A percentile compares a stretch with the other conserved stretches of the same genome.
phyloP scores from a whole-genome alignment of 2,113 vertebrate species.

The Phocoena phocoena region DNA sequence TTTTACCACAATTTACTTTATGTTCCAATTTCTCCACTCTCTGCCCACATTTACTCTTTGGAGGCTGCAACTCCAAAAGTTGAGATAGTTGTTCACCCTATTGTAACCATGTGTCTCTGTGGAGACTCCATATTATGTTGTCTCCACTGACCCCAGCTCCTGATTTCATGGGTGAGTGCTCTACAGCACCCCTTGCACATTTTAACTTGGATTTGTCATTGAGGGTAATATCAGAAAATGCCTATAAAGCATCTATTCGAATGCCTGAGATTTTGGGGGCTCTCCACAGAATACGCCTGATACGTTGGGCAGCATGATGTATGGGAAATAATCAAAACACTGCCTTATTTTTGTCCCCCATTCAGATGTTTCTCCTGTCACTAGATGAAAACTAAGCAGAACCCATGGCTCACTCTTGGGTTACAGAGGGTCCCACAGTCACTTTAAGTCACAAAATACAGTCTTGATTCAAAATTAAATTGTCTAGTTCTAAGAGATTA shows the following conservation, averaged over 20 bases:
- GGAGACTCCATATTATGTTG: background rate
- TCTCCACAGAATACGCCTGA: background rate
- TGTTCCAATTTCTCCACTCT: background rate
- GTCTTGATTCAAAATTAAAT: background rate
- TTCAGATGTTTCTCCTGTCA: background rate
- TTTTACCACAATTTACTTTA: background rate
- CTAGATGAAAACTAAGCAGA: background rate
- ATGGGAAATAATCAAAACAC: background rate
- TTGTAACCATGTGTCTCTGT: background rate
- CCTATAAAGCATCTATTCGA: background rate
- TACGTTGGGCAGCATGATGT: background rate
- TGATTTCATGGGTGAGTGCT: background rate
- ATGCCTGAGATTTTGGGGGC: background rate
- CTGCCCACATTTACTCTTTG: background rate
- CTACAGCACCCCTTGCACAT: background rate
- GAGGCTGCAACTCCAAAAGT: background rate
- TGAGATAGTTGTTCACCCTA: background rate
- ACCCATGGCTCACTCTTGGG: background rate
- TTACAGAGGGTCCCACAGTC: background rate
- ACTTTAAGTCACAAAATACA: conserved; percentile 1
- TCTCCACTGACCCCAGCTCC: background rate
- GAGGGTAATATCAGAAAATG: background rate
- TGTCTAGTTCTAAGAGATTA: background rate
- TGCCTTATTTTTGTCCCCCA: background rate
- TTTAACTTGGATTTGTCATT: background rate